Percentiles rank a stretch among this genome's conserved stretches.
Evolutionary conservation across 2,888 invertebrate species (phyloP).

Genomic region (Netelia inedita): DNA sequence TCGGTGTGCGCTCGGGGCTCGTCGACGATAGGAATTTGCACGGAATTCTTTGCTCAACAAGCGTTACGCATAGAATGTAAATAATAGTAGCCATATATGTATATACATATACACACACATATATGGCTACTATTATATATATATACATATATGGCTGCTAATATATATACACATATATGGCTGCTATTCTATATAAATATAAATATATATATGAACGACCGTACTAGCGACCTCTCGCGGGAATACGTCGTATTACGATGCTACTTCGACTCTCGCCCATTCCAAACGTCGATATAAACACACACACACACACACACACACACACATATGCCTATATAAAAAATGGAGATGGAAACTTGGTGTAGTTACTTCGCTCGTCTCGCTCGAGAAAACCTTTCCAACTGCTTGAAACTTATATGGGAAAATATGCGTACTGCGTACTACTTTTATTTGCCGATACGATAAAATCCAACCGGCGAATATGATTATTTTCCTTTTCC

Average conservation of each 20-base stretch:
- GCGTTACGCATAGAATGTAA: constrained; percentile 63
- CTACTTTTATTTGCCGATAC: background rate
- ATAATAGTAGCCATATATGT: constrained; percentile 13
- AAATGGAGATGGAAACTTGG: constrained; percentile 44
- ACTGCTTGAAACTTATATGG: constrained; percentile 8
- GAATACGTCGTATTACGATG: constrained; percentile 15
- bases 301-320: background rate
- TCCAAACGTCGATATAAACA: background rate
- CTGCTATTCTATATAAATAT: constrained; percentile 1
- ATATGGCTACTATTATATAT: background rate
- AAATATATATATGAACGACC: background rate
- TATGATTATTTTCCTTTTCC: constrained; percentile 7
- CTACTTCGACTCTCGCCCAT: constrained; percentile 13
- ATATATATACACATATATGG: constrained; percentile 28
- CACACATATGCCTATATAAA: background rate
- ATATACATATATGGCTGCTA: constrained; percentile 8
- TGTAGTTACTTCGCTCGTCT: constrained; percentile 16
- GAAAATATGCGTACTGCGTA: constrained; percentile 26
- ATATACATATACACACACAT: background rate
- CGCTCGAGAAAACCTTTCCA: constrained; percentile 21
- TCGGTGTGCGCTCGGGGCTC: constrained; percentile 32
- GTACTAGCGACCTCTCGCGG: background rate
- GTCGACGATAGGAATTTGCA: constrained; percentile 60
- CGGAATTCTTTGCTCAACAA: constrained; percentile 63
- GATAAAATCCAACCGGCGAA: constrained; percentile 14